Base-by-base conservation (phyloP, 1,140 invertebrate genomes). In the Lordiphosa mommai region DNA sequence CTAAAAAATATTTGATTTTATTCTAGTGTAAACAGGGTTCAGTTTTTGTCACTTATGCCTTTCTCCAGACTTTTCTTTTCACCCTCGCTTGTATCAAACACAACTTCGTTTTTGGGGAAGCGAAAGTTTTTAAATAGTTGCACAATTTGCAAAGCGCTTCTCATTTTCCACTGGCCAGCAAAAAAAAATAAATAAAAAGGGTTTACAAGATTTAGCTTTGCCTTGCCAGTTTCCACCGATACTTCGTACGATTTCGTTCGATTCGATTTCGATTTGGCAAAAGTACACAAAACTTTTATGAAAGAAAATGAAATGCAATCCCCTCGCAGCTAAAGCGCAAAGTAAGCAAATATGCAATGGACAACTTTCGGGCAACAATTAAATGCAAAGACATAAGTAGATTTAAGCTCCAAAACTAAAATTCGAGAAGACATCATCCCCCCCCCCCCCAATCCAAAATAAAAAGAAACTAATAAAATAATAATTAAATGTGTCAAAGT, bases 401-500 rank as follows among this genome's bases (percentile, higher is more conserved):
- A 23, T 6, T 23, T 23, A 23, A 23, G 20, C 20, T 5, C 20
- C 20, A 5, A 23, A 23, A 23, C 4, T 23, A 5, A 23, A 23
- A 23, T 23, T 23, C 20, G 5, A 1, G 20, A 23, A 23, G 17
- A 20, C 17, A 20, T 20, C n/a, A n/a, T n/a, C n/a, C n/a, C n/a
- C n/a, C n/a, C n/a, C n/a, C 23, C 16, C 13, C 34, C 12, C 46
- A 27, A 30, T 23, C 17, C 13, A 36, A 37, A 71, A 71, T 61
- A 61, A 51, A 30, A 43, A 61, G 12, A 43, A 67, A 71, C 63
- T 71, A 77, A 77, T 76, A 77, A 77, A 77, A 77, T 77, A 84
- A 84, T 82, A 82, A 82, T 82, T 82, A 72, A 77, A 77, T 84
- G 67, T 82, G 77, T 82, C 77, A 84, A 84, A 82, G 43, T 82